Percentiles rank a stretch among this genome's conserved stretches.
Conservation (phyloP, 2,113 vertebrate genomes). For the Eleginops maclovinus region DNA sequence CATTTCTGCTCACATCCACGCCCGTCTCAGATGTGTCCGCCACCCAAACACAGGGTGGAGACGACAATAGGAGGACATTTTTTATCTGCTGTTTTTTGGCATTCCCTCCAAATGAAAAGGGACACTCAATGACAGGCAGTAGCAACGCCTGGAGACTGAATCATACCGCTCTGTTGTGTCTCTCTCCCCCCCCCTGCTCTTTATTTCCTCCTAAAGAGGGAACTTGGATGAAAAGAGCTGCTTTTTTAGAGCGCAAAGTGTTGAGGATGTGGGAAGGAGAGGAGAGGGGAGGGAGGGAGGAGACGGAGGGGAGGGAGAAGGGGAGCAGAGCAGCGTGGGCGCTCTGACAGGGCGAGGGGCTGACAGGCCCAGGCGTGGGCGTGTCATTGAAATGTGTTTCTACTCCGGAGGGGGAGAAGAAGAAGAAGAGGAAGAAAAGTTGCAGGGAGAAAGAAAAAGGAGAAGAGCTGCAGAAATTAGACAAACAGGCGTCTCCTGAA, state of each 20-base stretch:
- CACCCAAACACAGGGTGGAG: constrained; percentile 50
- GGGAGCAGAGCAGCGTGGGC: constrained; percentile 75
- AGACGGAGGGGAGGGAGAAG: constrained; percentile 63
- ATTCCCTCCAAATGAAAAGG: constrained; percentile 74
- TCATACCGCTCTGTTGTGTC: constrained; percentile 67
- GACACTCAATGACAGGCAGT: constrained; percentile 77
- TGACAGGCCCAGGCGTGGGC: constrained; percentile 81
- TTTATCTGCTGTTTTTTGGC: constrained; percentile 57
- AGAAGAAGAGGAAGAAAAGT: constrained; percentile 34
- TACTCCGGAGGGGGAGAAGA: constrained; percentile 61
- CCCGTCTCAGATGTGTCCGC: constrained; percentile 52
- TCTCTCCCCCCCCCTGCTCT: constrained; percentile 27
- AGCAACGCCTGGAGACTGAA: constrained; percentile 73
- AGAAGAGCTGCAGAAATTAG: constrained; percentile 64
- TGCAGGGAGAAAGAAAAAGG: constrained; percentile 53
- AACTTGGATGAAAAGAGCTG: constrained; percentile 78
- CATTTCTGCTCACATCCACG: constrained; percentile 47
- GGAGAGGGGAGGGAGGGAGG: constrained; percentile 51
- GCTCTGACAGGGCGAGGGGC: constrained; percentile 80
- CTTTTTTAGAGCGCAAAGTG: constrained; percentile 74
- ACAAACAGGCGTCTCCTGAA: constrained; percentile 72
- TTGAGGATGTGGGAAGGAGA: constrained; percentile 74
- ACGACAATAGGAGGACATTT: constrained; percentile 40
- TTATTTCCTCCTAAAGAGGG: constrained; percentile 57
- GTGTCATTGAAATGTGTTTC: constrained; percentile 84